Evolutionary conservation across 2,113 vertebrate species (phyloP), one percentile per base, ranked within the genome.

Genomic region (Nansenia antarctica): DNA sequence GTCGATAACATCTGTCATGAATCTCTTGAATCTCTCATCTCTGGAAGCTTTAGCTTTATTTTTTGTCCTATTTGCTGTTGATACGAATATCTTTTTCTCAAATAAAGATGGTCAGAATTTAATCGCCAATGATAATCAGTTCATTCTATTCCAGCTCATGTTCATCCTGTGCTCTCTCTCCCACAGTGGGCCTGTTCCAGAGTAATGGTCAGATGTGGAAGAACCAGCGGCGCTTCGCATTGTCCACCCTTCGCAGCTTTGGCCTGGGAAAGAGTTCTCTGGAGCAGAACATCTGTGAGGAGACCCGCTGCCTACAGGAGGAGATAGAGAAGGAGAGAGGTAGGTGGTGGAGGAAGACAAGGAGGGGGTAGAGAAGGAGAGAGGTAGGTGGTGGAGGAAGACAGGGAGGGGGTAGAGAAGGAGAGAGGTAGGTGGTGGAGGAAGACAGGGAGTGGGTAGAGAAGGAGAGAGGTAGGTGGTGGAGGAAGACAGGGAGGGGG

Each of bases 241-340:
- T 94, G 85, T 72, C 62, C 32, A 92, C 78, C 0, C 81, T 96
- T 2, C 91, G 87, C 4, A 94, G 92, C 54, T 95, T 95, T 0
- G 94, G 93, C 14, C 3, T 93, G 81, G 91, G 91, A 8, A 93
- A 90, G 66, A 87, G 79, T 52, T 72, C 82, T 55, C 71, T 91
- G 74, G 93, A 94, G 86, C 76, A 91, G 57, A 87, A 82, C 11
- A 94, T 96, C 49, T 91, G 91, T 73, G 92, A 94, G 12, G 95
- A 97, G 72, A 90, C 86, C 52, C 9, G 0, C 0, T 81, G 39
- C 65, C 92, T 98, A 0, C 70, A n/a, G n/a, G 89, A 94, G 0
- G 90, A 0, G 0, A 87, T 98, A 1, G 5, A 78, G 47, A 85
- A 87, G 0, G 85, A 94, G 52, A 91, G 85, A 62, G 95, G 95